Percentiles rank a stretch among this genome's conserved stretches.
Conservation (phyloP, 2,797 vertebrate genomes). For the Sciaenops ocellatus region DNA sequence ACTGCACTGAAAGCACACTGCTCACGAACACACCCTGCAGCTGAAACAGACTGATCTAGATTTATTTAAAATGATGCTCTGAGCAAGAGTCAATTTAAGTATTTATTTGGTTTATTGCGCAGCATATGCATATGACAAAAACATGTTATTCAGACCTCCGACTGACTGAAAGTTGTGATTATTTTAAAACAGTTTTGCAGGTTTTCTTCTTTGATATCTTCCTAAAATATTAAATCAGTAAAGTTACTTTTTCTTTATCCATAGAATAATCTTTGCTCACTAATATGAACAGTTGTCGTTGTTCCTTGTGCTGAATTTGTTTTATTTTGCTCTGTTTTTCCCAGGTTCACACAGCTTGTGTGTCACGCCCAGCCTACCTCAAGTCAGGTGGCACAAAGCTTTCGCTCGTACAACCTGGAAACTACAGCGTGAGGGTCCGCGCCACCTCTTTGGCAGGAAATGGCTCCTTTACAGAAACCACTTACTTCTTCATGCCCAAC, state of each 20-base stretch:
- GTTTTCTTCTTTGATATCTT: background rate
- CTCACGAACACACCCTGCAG: constrained; percentile 23
- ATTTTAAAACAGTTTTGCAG: background rate
- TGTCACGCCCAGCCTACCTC: constrained; percentile 91
- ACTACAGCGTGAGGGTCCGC: constrained; percentile 94
- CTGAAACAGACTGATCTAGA: background rate
- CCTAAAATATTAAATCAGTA: background rate
- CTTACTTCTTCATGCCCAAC: constrained; percentile 92
- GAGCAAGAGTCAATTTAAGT: background rate
- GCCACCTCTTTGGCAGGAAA: constrained; percentile 96
- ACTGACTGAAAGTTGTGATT: background rate
- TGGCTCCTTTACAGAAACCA: constrained; percentile 93
- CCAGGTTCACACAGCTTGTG: constrained; percentile 89
- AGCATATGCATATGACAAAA: background rate
- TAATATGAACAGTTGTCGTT: background rate
- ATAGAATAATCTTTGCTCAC: background rate
- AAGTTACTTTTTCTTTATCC: no score
- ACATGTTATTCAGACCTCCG: background rate
- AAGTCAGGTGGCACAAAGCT: constrained; percentile 88
- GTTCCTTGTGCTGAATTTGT: background rate
- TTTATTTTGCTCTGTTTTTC: background rate
- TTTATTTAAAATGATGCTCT: constrained; percentile 17
- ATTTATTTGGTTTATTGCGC: constrained; percentile 9
- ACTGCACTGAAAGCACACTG: constrained; percentile 37
- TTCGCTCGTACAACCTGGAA: constrained; percentile 90